Base-by-base conservation (phyloP, 37 sponge, comb jelly and placozoan genomes). In the Corticium candelabrum region DNA sequence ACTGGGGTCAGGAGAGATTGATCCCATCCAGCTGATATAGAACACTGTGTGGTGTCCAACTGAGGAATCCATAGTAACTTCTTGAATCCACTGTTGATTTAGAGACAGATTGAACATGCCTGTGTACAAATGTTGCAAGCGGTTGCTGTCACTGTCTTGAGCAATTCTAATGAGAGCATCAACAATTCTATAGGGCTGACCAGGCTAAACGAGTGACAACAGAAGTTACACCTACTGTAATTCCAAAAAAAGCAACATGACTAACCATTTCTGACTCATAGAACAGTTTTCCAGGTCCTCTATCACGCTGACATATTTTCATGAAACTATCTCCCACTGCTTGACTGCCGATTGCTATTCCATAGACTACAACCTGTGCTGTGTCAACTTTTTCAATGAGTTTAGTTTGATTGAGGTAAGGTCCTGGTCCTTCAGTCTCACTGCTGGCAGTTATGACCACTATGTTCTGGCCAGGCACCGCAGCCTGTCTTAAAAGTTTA, bases 1-100 rank as follows among this genome's bases (percentile, higher is more conserved):
- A n/a, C n/a, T n/a, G n/a, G n/a, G n/a, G 62, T 50, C 62, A 27
- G 62, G 15, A 11, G 11, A 27, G 21, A 27, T 50, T 11, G 11
- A 27, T 50, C 62, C 62, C 62, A 50, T 50, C 62, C 62, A 50
- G 21, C 62, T 27, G 62, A 50, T 50, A 50, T 50, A 50, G 62
- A 50, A 50, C 11, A 50, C 62, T 11, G 62, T 50, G 21, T 50
- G 15, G 15, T 50, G 15, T 27, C 62, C 62, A 21, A 50, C 62
- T 27, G 11, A 11, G 15, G 62, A 21, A 50, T 50, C 62, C 15
- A 50, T 50, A 50, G 11, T 21, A 21, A 50, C 62, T 11, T 50
- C 11, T 11, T 21, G 15, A 50, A 21, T 50, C 62, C 62, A 50
- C 62, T 11, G 11, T 21, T 11, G 62, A 50, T 50, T 50, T 21